Evolutionary conservation across 2,797 vertebrate genomes (phyloP).

Genomic region (Falco cherrug): DNA sequence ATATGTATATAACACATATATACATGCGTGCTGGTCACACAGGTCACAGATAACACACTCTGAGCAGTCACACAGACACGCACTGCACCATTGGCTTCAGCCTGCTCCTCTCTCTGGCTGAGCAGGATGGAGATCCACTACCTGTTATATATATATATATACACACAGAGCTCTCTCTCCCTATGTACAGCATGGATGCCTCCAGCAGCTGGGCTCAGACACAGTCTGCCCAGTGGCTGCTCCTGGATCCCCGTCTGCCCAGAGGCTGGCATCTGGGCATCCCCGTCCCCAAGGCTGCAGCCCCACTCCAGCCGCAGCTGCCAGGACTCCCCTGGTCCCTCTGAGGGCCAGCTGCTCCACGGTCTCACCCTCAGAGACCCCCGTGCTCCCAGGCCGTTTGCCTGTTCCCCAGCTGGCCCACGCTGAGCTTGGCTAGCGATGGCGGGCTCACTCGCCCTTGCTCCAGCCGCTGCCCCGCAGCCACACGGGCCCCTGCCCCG

Average conservation of each 20-base stretch:
- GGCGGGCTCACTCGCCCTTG: too few relatives aligned
- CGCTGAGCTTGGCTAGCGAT: too few relatives aligned
- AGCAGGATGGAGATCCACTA: not conserved
- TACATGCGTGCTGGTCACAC: not conserved
- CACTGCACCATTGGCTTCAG: not conserved
- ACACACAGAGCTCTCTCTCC: not conserved
- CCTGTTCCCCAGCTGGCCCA: not conserved
- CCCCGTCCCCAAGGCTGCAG: not conserved
- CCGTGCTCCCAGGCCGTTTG: not conserved
- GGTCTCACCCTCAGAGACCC: not conserved
- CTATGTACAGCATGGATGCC: not conserved
- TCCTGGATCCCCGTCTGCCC: not conserved
- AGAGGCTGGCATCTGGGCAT: not conserved
- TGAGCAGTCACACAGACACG: not conserved
- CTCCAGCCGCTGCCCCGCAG: too few relatives aligned
- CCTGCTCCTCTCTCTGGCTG: too few relatives aligned
- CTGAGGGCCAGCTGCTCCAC: not conserved
- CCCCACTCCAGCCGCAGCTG: not conserved
- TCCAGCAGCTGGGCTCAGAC: not conserved
- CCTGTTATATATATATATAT: not conserved
- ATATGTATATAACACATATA: not conserved
- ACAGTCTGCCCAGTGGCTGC: not conserved
- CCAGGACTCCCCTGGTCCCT: not conserved
- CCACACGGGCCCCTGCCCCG: too few relatives aligned
- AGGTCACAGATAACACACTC: not conserved